phyloP scores from a whole-genome alignment of 2,797 vertebrate genomes.

The Halcyon leucocephala region DNA sequence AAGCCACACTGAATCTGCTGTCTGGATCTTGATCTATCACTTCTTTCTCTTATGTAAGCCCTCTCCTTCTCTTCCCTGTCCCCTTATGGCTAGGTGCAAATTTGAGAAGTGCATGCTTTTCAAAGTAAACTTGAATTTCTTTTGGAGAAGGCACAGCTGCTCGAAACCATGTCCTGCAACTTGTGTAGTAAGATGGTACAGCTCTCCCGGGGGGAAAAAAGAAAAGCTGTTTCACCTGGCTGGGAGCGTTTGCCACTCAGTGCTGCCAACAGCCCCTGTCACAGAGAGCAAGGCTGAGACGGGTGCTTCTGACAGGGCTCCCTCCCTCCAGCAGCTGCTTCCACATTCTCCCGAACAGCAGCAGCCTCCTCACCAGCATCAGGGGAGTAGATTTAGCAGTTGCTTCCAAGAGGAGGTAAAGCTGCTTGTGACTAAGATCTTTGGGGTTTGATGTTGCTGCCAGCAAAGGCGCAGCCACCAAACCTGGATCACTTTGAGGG shows the following conservation, averaged over 20 bases:
- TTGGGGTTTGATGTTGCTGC: neutral
- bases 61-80: neutral
- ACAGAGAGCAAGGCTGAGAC: neutral
- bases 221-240: neutral
- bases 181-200: neutral
- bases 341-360: neutral
- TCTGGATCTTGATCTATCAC: neutral
- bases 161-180: neutral
- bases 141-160: neutral
- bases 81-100: neutral
- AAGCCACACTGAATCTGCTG: neutral
- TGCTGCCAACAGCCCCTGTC: neutral
- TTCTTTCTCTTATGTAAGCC: neutral
- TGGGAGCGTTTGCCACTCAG: neutral
- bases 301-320: neutral
- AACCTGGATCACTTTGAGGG: neutral
- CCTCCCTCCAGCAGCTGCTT: neutral
- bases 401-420: neutral
- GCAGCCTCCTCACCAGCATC: rapidly evolving
- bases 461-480: neutral
- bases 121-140: neutral
- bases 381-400: neutral
- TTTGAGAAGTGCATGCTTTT: neutral
- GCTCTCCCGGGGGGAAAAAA: neutral
- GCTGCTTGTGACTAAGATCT: neutral